Evolutionary conservation across 1,140 invertebrate species (phyloP).

Genomic region (Hestina assimilis): DNA sequence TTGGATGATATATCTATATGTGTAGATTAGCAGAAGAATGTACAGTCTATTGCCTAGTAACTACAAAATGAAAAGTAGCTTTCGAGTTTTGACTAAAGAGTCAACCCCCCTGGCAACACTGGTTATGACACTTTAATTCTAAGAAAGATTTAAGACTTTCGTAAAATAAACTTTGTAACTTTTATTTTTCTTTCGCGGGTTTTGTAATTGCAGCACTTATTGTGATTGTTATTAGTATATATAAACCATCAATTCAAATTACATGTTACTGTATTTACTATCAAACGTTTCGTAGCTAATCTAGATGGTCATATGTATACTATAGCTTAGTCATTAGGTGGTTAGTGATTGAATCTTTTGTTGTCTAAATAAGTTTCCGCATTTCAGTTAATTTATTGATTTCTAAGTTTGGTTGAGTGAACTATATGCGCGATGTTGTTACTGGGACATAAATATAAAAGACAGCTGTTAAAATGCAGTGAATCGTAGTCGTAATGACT

Average conservation of each 20-base stretch:
- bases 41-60: no score
- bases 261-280: no score
- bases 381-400: not conserved
- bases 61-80: no score
- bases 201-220: not conserved
- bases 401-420: not conserved
- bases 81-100: no score
- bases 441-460: constrained; percentile 4
- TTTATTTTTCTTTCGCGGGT: not conserved
- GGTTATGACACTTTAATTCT: not conserved
- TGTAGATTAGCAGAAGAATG: no score
- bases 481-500: constrained; percentile 12
- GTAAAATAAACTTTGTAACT: not conserved
- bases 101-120: no score
- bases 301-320: constrained; percentile 9
- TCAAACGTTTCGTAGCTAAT: no score
- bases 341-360: constrained; percentile 19
- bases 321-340: constrained; percentile 19
- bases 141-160: constrained; percentile 3
- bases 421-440: not conserved
- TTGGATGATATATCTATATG: no score
- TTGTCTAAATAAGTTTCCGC: constrained; percentile 11
- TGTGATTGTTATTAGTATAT: no score
- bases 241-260: no score
- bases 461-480: constrained; percentile 7